phyloP scores from a whole-genome alignment of 2,888 invertebrate species.

The Melinopterus prodromus region DNA sequence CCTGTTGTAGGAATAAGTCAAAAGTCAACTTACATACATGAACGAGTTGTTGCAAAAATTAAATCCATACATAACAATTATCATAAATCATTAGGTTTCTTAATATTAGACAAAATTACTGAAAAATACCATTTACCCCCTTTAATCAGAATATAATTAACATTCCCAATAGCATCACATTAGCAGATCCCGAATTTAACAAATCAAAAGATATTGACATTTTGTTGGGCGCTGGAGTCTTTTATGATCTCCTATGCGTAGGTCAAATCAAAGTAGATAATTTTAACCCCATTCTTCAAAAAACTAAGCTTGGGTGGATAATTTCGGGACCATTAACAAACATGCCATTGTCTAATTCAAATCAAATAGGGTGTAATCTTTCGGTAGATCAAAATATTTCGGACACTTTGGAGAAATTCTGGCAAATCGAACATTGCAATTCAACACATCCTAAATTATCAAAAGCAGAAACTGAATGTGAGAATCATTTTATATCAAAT shows the following conservation, averaged over 20 bases:
- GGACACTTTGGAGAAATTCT: constrained; percentile 30
- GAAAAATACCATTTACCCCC: constrained; percentile 15
- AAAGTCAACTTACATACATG: constrained; percentile 12
- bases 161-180: constrained; percentile 28
- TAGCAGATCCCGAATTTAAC: constrained; percentile 31
- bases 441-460: not conserved
- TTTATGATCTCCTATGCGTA: constrained; percentile 31
- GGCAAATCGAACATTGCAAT: constrained; percentile 34
- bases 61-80: constrained; percentile 11
- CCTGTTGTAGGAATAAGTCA: constrained; percentile 26
- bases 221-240: constrained; percentile 27
- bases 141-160: constrained; percentile 26
- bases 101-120: constrained; percentile 13
- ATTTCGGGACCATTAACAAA: not conserved
- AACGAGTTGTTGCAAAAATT: not conserved
- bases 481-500: constrained; percentile 31
- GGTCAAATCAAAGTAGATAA: constrained; percentile 28
- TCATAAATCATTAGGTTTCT: not conserved
- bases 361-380: constrained; percentile 25
- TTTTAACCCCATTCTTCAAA: constrained; percentile 19
- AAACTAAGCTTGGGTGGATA: constrained; percentile 23
- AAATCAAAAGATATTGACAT: not conserved
- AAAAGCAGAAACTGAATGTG: constrained; percentile 33
- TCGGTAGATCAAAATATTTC: not conserved
- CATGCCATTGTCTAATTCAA: not conserved